Conservation (phyloP, 2,113 vertebrate genomes). For the Shinisaurus crocodilurus region DNA sequence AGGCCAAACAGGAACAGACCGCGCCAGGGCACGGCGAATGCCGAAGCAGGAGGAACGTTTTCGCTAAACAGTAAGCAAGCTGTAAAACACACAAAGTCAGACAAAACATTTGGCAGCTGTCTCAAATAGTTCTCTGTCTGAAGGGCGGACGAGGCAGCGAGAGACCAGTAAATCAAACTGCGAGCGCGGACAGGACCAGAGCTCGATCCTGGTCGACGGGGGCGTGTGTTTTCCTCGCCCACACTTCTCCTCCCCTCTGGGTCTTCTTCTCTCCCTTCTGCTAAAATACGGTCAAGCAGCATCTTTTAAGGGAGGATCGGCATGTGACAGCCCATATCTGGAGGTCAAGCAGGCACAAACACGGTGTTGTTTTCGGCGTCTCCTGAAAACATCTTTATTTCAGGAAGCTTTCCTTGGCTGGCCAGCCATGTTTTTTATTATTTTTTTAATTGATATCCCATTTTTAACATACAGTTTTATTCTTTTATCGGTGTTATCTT, state of each 20-base stretch:
- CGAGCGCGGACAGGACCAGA: conserved; percentile 58
- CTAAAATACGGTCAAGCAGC: conserved; percentile 1
- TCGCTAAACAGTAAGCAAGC: conserved; percentile 70
- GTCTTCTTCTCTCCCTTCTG: not conserved
- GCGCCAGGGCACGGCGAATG: conserved; percentile 43
- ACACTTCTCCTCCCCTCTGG: conserved; percentile 26
- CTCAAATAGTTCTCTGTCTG: conserved; percentile 80
- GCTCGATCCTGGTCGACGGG: conserved; percentile 7
- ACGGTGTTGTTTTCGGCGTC: too few species aligned
- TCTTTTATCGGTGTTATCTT: too few species aligned
- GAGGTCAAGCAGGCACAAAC: too few species aligned
- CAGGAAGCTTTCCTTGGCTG: too few species aligned
- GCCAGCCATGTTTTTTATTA: too few species aligned
- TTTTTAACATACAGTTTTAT: too few species aligned
- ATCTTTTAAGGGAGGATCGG: not conserved
- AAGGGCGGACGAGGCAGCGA: conserved; percentile 65
- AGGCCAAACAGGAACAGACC: not conserved
- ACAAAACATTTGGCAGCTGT: conserved; percentile 83
- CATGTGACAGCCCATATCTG: too few species aligned
- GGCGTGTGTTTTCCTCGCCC: accelerated
- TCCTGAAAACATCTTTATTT: too few species aligned
- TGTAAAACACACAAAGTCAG: conserved; percentile 73
- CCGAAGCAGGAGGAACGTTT: conserved; percentile 45
- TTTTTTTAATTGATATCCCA: too few species aligned
- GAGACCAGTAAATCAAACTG: conserved; percentile 71